These are phyloP conservation scores for Morus bassanus DNA, from an alignment of 2,797 vertebrate species.

Conservation along the genomic window DNA sequence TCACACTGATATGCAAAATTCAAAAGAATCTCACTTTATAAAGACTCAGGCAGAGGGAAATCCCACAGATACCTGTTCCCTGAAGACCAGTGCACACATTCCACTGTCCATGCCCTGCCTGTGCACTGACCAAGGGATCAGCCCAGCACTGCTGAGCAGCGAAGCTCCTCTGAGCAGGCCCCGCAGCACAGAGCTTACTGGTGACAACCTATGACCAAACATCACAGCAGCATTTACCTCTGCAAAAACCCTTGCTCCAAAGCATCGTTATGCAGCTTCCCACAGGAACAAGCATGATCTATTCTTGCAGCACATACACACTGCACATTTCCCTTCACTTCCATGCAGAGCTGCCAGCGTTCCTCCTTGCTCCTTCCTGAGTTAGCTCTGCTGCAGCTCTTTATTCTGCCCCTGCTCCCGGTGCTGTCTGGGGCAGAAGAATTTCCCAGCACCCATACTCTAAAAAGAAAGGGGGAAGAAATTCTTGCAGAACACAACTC, in stretches of 20 bases:
- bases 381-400: background rate
- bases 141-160: background rate
- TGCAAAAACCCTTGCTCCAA: background rate
- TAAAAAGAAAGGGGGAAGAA: background rate
- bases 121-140: background rate
- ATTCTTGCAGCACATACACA: background rate
- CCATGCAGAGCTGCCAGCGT: background rate
- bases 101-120: background rate
- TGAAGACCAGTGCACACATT: background rate
- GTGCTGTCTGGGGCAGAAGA: background rate
- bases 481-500: background rate
- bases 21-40: background rate
- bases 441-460: background rate
- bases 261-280: background rate
- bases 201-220: background rate
- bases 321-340: background rate
- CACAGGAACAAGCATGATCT: background rate
- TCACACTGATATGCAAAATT: rapidly evolving
- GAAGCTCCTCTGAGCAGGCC: background rate
- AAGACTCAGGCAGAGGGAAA: background rate
- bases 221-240: background rate
- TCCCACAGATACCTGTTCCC: background rate
- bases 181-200: background rate
- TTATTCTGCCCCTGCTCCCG: background rate
- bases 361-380: background rate